Evolutionary conservation across 2,797 vertebrate species (phyloP).

Genomic region (Aeoliscus strigatus): DNA sequence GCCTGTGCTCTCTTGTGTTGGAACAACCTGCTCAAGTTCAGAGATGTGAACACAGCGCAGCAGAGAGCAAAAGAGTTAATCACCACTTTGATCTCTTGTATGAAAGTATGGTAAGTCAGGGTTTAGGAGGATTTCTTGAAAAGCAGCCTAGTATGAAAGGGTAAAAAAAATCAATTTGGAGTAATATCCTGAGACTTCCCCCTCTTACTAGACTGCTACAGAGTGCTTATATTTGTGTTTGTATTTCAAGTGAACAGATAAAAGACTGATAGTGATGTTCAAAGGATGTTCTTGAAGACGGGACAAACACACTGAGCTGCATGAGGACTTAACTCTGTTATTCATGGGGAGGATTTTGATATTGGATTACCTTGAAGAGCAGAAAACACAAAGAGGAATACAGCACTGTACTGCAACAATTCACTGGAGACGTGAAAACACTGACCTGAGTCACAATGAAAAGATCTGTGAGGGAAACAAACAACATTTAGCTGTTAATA

Average conservation of each 20-base stretch:
- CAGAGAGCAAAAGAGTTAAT: conserved; percentile 67
- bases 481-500: too few species aligned
- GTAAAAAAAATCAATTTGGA: conserved; percentile 34
- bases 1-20: conserved; percentile 57
- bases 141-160: conserved; percentile 36
- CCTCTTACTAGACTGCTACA: conserved; percentile 17
- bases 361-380: not conserved
- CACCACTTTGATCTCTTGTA: conserved; percentile 60
- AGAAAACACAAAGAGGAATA: too few species aligned
- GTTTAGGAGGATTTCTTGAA: conserved; percentile 44
- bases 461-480: too few species aligned
- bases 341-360: conserved; percentile 10
- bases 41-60: conserved; percentile 49
- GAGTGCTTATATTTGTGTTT: conserved; percentile 41
- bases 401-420: too few species aligned
- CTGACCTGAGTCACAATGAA: too few species aligned
- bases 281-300: conserved; percentile 34
- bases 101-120: conserved; percentile 35
- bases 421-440: too few species aligned
- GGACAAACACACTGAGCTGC: conserved; percentile 20
- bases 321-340: conserved; percentile 30
- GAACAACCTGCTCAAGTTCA: conserved; percentile 66
- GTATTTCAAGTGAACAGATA: conserved; percentile 41
- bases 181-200: conserved; percentile 46
- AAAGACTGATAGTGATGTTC: conserved; percentile 40